These are phyloP conservation scores for Lycorma delicatula DNA, from an alignment of 1,140 invertebrate species.

Conservation along the genomic window DNA sequence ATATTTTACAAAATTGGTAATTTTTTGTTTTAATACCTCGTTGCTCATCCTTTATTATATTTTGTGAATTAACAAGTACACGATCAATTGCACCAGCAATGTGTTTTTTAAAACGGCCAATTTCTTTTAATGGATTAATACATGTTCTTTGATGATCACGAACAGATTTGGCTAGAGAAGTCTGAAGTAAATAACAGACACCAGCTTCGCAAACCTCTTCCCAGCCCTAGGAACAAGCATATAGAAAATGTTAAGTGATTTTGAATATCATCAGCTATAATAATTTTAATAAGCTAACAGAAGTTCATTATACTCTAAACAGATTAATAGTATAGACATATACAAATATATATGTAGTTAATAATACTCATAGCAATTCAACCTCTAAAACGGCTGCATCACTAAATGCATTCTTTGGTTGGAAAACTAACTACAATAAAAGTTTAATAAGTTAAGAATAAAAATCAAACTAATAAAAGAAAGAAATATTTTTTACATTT, in stretches of 20 bases:
- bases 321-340: not conserved
- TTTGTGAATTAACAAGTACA: too few relatives aligned
- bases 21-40: too few relatives aligned
- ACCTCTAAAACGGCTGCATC: too few relatives aligned
- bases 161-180: constrained; percentile 41
- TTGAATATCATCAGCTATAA: not conserved
- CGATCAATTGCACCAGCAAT: constrained; percentile 45
- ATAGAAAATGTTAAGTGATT: constrained; percentile 15
- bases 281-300: not conserved
- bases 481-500: too few relatives aligned
- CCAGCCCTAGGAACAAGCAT: constrained; percentile 46
- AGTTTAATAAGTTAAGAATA: too few relatives aligned
- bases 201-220: constrained; percentile 47
- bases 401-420: too few relatives aligned
- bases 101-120: constrained; percentile 48
- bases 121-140: constrained; percentile 34
- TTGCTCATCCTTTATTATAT: too few relatives aligned
- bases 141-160: constrained; percentile 39
- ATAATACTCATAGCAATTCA: too few relatives aligned
- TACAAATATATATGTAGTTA: too few relatives aligned
- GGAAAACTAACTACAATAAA: too few relatives aligned
- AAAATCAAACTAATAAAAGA: too few relatives aligned
- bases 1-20: too few relatives aligned
- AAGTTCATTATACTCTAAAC: not conserved
- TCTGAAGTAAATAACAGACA: constrained; percentile 44